Percentiles rank a stretch among this genome's conserved stretches.
These are phyloP conservation scores for Mola mola DNA, from an alignment of 2,113 vertebrate species.

Conservation along the genomic window DNA sequence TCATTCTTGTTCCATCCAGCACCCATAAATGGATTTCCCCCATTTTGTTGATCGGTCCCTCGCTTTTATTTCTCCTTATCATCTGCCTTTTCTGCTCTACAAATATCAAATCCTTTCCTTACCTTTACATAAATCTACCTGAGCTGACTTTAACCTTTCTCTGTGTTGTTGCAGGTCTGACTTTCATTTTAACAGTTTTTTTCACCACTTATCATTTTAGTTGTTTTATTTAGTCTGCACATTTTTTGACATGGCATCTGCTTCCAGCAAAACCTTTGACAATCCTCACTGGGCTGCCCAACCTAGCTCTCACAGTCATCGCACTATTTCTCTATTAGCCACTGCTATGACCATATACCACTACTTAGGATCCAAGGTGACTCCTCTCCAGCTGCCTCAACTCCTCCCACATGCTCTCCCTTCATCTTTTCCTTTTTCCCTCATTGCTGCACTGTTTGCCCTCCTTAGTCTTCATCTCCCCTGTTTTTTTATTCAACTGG, in stretches of 20 bases:
- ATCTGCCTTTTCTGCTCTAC: constrained; percentile 5
- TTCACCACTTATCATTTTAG: constrained; percentile 6
- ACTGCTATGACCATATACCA: constrained; percentile 52
- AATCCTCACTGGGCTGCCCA: constrained; percentile 19
- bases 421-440: constrained; percentile 23
- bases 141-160: constrained; percentile 5
- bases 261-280: constrained; percentile 25
- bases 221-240: constrained; percentile 17
- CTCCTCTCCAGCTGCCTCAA: constrained; percentile 10
- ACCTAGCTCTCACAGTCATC: constrained; percentile 19
- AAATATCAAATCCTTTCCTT: constrained; percentile 1
- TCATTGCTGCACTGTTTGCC: too few species aligned
- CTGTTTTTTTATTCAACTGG: constrained; percentile 39
- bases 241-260: constrained; percentile 18
- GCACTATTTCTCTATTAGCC: constrained; percentile 67
- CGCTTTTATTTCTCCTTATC: constrained; percentile 17
- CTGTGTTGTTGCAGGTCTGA: constrained; percentile 24
- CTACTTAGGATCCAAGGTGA: constrained; percentile 71
- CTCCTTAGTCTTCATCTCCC: too few species aligned
- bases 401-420: constrained; percentile 15
- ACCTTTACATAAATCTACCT: constrained; percentile 25
- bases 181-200: constrained; percentile 19
- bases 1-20: constrained; percentile 28
- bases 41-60: constrained; percentile 20
- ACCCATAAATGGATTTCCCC: constrained; percentile 35